Conservation (phyloP, 1,140 invertebrate species). For the Agrilus planipennis region DNA sequence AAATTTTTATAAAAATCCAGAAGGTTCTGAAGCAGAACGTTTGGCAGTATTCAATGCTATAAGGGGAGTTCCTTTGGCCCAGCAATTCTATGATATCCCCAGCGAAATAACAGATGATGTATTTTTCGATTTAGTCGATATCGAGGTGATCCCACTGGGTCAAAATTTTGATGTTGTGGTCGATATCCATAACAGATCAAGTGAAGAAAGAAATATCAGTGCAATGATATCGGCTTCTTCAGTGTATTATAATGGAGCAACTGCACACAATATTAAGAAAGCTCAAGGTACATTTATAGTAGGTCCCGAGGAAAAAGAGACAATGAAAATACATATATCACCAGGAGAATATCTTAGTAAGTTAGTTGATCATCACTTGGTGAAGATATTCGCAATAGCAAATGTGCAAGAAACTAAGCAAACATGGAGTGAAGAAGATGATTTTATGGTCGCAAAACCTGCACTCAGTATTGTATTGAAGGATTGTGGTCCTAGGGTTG, state of each 20-base stretch:
- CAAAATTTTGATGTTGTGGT: constrained; percentile 53
- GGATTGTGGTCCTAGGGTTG: constrained; percentile 15
- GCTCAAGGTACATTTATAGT: constrained; percentile 48
- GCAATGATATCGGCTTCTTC: constrained; percentile 48
- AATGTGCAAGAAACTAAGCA: constrained; percentile 55
- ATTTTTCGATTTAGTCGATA: constrained; percentile 53
- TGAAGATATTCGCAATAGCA: constrained; percentile 55
- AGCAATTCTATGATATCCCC: constrained; percentile 47
- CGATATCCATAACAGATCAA: constrained; percentile 52
- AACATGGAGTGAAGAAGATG: constrained; percentile 57
- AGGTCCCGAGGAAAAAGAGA: constrained; percentile 40
- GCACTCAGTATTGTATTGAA: constrained; percentile 40
- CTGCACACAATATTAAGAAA: constrained; percentile 49
- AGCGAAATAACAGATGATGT: constrained; percentile 44
- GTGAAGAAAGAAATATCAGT: constrained; percentile 48
- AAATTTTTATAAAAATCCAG: constrained; percentile 54
- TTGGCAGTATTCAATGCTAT: constrained; percentile 52
- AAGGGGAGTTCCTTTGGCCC: constrained; percentile 42
- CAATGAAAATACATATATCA: constrained; percentile 39
- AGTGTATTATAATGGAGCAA: constrained; percentile 59
- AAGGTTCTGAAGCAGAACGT: constrained; percentile 51
- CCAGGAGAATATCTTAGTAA: constrained; percentile 52
- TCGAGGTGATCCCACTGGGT: constrained; percentile 52
- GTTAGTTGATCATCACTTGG: constrained; percentile 53
- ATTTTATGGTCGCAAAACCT: constrained; percentile 53